Percentiles rank a stretch among this genome's conserved stretches.
Evolutionary conservation across 2,113 vertebrate species (phyloP).

Genomic region (Dromiciops gliroides): DNA sequence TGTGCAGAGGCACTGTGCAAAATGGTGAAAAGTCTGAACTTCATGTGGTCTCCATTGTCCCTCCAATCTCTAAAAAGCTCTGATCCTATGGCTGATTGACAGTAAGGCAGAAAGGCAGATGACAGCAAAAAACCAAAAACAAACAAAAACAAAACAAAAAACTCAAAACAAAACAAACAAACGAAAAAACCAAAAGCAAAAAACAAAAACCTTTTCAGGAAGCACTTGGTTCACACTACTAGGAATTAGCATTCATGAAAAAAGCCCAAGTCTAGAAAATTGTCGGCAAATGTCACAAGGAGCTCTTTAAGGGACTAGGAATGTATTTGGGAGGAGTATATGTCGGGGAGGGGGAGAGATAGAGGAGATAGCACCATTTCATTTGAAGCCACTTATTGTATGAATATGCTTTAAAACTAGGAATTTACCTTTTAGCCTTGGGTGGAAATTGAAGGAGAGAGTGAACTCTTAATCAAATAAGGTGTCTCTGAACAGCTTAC

Average conservation of each 20-base stretch:
- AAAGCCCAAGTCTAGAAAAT: neutral
- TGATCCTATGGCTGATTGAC: neutral
- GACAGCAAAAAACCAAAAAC: neutral
- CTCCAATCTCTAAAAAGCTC: neutral
- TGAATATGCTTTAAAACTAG: neutral
- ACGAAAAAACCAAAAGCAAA: no score
- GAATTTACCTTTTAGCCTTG: neutral
- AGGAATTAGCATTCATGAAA: neutral
- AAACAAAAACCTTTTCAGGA: neutral
- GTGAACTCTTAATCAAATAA: neutral
- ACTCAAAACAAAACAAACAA: no score
- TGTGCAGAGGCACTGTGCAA: neutral
- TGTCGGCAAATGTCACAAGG: neutral
- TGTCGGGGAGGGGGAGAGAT: neutral
- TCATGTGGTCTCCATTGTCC: neutral
- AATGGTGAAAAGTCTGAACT: neutral
- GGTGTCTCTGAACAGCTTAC: neutral
- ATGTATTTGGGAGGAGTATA: neutral
- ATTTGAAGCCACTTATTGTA: neutral
- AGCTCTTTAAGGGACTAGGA: neutral
- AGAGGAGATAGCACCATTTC: neutral
- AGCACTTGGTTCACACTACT: neutral
- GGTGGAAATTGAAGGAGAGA: neutral
- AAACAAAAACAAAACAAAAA: no score
- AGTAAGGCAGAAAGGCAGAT: neutral